Evolutionary conservation across 2,888 invertebrate species (phyloP).

Genomic region (Baronia brevicornis): DNA sequence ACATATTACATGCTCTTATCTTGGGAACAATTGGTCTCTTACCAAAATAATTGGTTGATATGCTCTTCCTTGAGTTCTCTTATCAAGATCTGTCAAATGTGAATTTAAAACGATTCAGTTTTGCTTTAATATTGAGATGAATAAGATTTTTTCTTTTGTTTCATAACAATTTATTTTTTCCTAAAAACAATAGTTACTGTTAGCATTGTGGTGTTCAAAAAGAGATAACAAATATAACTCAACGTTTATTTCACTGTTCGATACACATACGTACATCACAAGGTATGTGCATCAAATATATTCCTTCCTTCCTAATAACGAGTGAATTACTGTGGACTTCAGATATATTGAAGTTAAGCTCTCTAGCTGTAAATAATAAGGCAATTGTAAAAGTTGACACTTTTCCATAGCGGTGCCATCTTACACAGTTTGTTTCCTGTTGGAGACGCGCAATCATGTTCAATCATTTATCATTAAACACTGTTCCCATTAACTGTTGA

Average conservation of each 20-base stretch:
- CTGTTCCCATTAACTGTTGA: too few species aligned
- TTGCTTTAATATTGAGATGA: constrained; percentile 32
- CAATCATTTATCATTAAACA: too few species aligned
- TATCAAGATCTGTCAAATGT: constrained; percentile 54
- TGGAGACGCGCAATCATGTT: too few species aligned
- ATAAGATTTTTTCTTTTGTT: constrained; percentile 29
- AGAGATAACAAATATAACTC: background rate
- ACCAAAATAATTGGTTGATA: constrained; percentile 44
- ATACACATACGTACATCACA: constrained; percentile 58
- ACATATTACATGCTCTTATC: constrained; percentile 3
- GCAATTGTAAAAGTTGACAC: constrained; percentile 53
- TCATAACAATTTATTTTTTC: too few species aligned
- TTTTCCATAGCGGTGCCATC: constrained; percentile 32
- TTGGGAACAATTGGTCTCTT: constrained; percentile 26
- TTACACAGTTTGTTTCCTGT: constrained; percentile 1
- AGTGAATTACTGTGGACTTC: constrained; percentile 65
- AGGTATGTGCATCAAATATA: too few species aligned
- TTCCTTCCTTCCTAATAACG: constrained; percentile 71
- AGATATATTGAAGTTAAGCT: constrained; percentile 46
- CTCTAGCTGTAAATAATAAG: constrained; percentile 69
- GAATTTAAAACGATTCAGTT: constrained; percentile 47
- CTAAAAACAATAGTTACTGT: constrained; percentile 8
- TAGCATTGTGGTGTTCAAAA: constrained; percentile 6
- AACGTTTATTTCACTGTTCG: too few species aligned
- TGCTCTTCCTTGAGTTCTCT: constrained; percentile 34